A percentile compares a stretch with the other conserved stretches of the same genome.
Conservation (phyloP, 2,113 vertebrate species). For the Petroica traversi region DNA sequence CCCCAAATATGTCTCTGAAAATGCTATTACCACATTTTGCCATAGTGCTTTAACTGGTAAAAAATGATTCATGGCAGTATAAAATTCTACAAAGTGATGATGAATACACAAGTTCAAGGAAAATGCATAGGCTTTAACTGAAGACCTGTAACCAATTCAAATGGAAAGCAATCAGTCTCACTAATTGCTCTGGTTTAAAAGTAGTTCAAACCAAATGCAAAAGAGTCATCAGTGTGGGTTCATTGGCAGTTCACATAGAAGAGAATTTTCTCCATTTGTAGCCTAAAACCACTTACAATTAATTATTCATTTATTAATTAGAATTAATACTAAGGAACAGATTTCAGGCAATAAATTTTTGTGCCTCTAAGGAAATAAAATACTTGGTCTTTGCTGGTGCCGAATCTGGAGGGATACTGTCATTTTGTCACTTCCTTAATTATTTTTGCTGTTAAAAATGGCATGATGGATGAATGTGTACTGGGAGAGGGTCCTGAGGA, state of each 20-base stretch:
- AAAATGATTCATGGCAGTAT: neutral
- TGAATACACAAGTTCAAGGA: neutral
- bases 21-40: neutral
- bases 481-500: neutral
- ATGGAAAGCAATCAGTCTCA: conserved; percentile 1
- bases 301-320: conserved; percentile 50
- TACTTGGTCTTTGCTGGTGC: neutral
- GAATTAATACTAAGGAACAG: neutral
- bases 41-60: neutral
- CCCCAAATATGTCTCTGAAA: neutral
- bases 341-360: conserved; percentile 8
- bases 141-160: neutral
- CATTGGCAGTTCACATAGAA: neutral
- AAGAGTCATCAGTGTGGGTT: neutral
- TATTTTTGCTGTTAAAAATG: neutral
- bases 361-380: neutral
- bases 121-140: neutral
- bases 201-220: conserved; percentile 12
- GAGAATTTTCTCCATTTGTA: neutral
- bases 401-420: neutral
- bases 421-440: neutral
- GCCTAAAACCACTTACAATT: neutral
- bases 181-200: conserved; percentile 25
- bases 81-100: neutral
- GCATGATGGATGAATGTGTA: neutral